Evolutionary conservation across 2,888 invertebrate genomes (phyloP), one percentile per base, ranked within the genome.

Genomic region (Cantharis lateralis): DNA sequence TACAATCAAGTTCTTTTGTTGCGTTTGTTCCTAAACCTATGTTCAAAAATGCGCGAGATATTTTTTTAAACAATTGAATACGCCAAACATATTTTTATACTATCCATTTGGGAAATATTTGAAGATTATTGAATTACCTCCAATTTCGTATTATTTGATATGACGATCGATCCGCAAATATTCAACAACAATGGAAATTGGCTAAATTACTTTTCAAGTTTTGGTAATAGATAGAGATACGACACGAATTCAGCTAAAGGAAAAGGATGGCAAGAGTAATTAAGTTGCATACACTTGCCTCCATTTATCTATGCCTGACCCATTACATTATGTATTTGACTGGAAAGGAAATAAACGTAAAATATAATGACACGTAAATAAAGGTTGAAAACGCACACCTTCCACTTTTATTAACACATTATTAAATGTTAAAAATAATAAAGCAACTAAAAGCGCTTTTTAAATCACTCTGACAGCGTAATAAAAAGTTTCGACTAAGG

Each of bases 181-280:
- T 7, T 48, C 48, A 48, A 48, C 48, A 48, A 48, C 48, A 48
- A 48, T 48, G n/a, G n/a, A 48, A 48, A n/a, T 48, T 48, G 48
- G 48, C 48, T 48, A 48, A 48, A 48, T 48, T 48, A 48, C 48
- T 48, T 48, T 48, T 48, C 48, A 48, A 48, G 48, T 48, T 48
- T 48, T 48, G 48, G 48, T 48, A 48, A 48, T n/a, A 48, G n/a
- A 48, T 48, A 48, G 18, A 66, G 20, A 66, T 9, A 66, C 10
- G 24, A 20, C 15, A 61, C 20, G 11, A 24, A 70, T 70, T 74
- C 69, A 74, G 70, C 74, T 74, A 48, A 24, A 74, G 70, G 32
- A 74, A 64, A 70, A 69, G 70, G 74, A 74, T 15, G 28, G 48
- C 28, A 70, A 70, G 64, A 74, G 70, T 74, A 74, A 74, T 74